These are phyloP conservation scores for Pteronura brasiliensis DNA, from an alignment of 2,113 vertebrate species.

Conservation along the genomic window DNA sequence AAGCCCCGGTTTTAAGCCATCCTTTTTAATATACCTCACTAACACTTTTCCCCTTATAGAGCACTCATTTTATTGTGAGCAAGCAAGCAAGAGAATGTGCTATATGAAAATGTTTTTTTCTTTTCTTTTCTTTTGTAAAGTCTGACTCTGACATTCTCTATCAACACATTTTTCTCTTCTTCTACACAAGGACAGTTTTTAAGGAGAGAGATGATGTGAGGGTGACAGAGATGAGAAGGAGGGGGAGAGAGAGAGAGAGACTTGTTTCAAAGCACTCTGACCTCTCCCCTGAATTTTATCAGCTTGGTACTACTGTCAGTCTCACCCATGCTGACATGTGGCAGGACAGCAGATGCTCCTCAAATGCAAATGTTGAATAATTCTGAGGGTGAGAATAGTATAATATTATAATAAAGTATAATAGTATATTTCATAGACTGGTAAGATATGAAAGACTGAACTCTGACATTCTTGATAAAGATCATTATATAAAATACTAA, in stretches of 20 bases:
- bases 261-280: neutral
- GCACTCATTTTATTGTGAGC: neutral
- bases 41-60: neutral
- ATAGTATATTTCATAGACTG: neutral
- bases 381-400: neutral
- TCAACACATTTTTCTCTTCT: neutral
- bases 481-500: neutral
- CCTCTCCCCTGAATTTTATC: neutral
- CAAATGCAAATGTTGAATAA: neutral
- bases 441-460: slow-evolving; percentile 27
- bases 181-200: neutral
- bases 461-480: neutral
- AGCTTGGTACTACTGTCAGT: neutral
- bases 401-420: neutral
- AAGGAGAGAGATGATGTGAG: neutral
- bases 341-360: neutral
- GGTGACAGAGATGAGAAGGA: neutral
- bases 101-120: neutral
- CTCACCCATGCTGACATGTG: neutral
- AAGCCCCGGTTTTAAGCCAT: neutral
- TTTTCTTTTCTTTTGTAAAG: neutral
- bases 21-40: neutral
- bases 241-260: neutral
- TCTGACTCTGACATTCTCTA: neutral
- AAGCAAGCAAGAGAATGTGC: neutral